phyloP scores from a whole-genome alignment of 2,888 invertebrate species.

The Octonoba sinensis region DNA sequence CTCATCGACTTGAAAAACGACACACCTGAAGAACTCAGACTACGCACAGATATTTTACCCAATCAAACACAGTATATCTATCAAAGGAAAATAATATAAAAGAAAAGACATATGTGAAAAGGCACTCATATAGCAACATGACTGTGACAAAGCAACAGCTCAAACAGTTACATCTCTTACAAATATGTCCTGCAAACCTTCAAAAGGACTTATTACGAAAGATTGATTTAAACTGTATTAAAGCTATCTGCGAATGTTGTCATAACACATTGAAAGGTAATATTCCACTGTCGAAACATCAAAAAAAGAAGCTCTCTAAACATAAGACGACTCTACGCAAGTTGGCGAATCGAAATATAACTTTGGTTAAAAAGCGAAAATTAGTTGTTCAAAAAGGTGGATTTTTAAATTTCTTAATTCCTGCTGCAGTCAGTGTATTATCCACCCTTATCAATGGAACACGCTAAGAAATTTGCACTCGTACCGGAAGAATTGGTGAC shows the following conservation, averaged over 20 bases:
- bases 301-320: background rate
- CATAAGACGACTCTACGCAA: background rate
- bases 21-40: background rate
- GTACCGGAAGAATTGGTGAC: conserved; percentile 4
- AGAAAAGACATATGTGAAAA: background rate
- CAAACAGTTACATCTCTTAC: background rate
- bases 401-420: no score
- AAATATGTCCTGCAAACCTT: background rate
- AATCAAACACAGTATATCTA: background rate
- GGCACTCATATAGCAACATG: background rate
- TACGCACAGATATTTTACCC: conserved; percentile 4
- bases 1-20: background rate
- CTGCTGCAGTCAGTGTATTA: background rate
- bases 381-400: background rate
- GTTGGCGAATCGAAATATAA: background rate
- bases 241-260: background rate
- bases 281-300: background rate
- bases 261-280: conserved; percentile 5
- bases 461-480: conserved; percentile 2
- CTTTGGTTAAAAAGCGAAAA: background rate
- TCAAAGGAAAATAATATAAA: background rate
- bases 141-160: background rate
- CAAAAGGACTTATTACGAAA: background rate
- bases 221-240: background rate
- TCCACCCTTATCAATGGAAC: conserved; percentile 8